These are phyloP conservation scores for Tenthredo scrophulariae DNA, from an alignment of 2,888 invertebrate genomes.

Conservation along the genomic window DNA sequence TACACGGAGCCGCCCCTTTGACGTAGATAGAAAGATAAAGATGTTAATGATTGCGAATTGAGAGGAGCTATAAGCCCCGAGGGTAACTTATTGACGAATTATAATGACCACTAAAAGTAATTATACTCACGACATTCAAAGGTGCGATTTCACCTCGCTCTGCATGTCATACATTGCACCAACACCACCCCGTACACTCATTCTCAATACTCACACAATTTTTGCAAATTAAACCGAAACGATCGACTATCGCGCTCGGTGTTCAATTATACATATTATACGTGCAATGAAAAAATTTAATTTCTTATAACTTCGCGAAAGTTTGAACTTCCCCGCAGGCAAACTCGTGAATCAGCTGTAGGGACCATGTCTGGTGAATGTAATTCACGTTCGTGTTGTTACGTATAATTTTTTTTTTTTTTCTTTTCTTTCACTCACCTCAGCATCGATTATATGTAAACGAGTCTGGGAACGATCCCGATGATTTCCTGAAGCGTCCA, in stretches of 20 bases:
- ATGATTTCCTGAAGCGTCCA: not conserved
- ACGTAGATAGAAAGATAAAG: conserved; percentile 67
- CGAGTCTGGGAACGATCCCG: conserved; percentile 20
- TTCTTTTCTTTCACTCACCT: not conserved
- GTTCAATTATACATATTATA: conserved; percentile 6
- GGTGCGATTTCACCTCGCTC: conserved; percentile 46
- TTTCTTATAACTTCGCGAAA: not conserved
- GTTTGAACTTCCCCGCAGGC: not conserved
- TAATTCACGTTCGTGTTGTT: conserved; percentile 16
- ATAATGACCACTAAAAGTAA: conserved; percentile 57
- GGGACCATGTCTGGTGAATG: not conserved
- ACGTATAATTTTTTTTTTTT: not conserved
- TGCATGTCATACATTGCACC: conserved; percentile 22
- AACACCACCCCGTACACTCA: not conserved
- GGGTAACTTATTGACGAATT: conserved; percentile 61
- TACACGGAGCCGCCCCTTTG: conserved; percentile 61
- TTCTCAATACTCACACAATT: not conserved
- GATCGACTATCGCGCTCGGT: conserved; percentile 1
- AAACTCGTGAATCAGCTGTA: conserved; percentile 20
- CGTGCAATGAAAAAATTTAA: conserved; percentile 9
- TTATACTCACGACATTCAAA: conserved; percentile 52
- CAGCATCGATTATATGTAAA: not conserved
- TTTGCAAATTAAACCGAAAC: conserved; percentile 31
- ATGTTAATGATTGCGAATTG: conserved; percentile 69
- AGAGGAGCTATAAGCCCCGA: conserved; percentile 58